Evolutionary conservation across 2,113 vertebrate species (phyloP), one percentile per base, ranked within the genome.

Genomic region (Terrapene triunguis): DNA sequence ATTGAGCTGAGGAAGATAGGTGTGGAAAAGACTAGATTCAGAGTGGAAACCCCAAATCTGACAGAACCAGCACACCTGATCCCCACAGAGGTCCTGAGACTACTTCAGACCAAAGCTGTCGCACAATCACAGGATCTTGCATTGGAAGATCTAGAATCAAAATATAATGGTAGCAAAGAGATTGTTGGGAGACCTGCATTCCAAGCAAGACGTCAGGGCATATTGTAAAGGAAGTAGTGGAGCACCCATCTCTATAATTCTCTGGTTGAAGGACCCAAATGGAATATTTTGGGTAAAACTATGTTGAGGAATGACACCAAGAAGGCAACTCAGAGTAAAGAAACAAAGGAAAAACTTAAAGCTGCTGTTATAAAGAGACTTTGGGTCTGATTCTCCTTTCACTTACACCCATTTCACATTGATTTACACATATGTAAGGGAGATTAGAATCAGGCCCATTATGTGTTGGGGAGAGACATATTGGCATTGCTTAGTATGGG

Each of bases 331-430:
- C 13, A 85, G 53, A 69, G 6, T n/a, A 59, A 87, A 65, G 84
- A 82, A 54, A 0, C 10, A 27, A 24, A 21, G 3, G n/a, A 2
- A 5, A 72, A 57, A 90, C 13, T 44, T 62, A 55, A 92, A 69
- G 84, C 5, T 1, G 0, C 1, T 76, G 5, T 13, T 0, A 0
- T 48, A 92, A 93, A 53, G 14, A 74, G 7, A 65, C 79, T 25
- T 32, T 89, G 32, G 6, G 3, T 80, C 91, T 76, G 47, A 69
- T 90, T 94, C 85, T 93, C 17, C 27, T 74, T 94, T 91, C 88
- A 17, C 6, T 74, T 82, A 79, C 13, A 80, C 3, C 2, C 2
- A 57, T 89, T 93, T 89, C 76, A 85, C 14, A 16, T 76, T 74
- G 5, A 80, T 12, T 88, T 93, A 8, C 4, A 11, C 19, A 84